Percentiles rank a stretch among this genome's conserved stretches.
Evolutionary conservation across 2,888 invertebrate species (phyloP).

Genomic region (Clivina fossor): DNA sequence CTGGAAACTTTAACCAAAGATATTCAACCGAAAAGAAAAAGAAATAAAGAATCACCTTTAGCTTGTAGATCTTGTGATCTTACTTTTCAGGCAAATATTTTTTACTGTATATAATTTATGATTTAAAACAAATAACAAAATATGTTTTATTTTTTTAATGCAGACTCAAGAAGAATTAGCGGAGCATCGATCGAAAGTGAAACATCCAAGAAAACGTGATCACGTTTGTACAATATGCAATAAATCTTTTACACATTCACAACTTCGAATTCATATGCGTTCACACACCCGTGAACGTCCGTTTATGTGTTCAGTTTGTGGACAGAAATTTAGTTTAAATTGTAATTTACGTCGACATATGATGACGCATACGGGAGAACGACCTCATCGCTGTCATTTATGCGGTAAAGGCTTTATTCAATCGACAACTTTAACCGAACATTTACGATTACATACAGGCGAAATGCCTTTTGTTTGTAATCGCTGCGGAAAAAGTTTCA

Average conservation of each 20-base stretch:
- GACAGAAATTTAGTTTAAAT: slow-evolving; percentile 33
- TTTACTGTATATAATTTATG: background rate
- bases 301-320: slow-evolving; percentile 10
- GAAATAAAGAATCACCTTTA: background rate
- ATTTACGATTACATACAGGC: slow-evolving; percentile 8
- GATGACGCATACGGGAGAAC: slow-evolving; percentile 39
- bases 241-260: slow-evolving; percentile 14
- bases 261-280: slow-evolving; percentile 14
- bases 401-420: slow-evolving; percentile 24
- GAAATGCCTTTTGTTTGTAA: slow-evolving; percentile 18
- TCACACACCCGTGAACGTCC: slow-evolving; percentile 16
- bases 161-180: background rate
- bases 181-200: background rate
- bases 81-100: background rate
- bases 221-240: slow-evolving; percentile 13
- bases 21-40: too few species aligned
- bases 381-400: slow-evolving; percentile 32
- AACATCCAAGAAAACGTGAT: slow-evolving; percentile 19
- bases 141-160: background rate
- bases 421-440: slow-evolving; percentile 7
- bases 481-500: slow-evolving; percentile 16
- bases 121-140: background rate
- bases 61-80: slow-evolving; percentile 15
- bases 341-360: slow-evolving; percentile 43
- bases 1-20: background rate